Evolutionary conservation across 2,888 invertebrate species (phyloP), one percentile per base, ranked within the genome.

Genomic region (Amphipoea oculea): DNA sequence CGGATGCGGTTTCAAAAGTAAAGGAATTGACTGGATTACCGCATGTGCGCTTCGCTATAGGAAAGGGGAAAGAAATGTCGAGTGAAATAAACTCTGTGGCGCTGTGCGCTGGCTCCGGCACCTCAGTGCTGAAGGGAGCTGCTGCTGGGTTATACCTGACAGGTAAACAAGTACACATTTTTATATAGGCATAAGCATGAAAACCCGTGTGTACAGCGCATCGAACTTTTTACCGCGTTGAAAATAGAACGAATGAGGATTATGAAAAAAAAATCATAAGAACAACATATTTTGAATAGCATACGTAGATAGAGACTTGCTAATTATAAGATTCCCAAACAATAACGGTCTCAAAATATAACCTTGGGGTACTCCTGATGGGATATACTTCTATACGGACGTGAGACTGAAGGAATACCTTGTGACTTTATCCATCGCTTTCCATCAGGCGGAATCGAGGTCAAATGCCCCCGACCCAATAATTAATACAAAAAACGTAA

Each of bases 51-150:
- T 94, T 99, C 54, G 99, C 99, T 7, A 89, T 98, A 66, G 98
- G 97, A 9, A 95, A 90, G 86, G 94, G 93, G 9, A 94, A 92
- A 85, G 80, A 86, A 51, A 83, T 97, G 94, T 86, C 94, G 93
- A 96, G 97, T 62, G 86, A 90, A 12, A 97, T 98, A 4, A 92
- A 94, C 48, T 97, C 97, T 0, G 97, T 99, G 7, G 99, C 99
- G 0, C 95, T 99, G 2, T 99, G 99, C 93, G 99, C 99, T 51
- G 99, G 99, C 0, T 98, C 99, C 0, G 99, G 99, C 0, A 96
- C 97, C 11, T 98, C 98, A 0, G 97, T 99, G 3, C 95, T 99
- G 40, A 97, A 97, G 85, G 98, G 97, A 23, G 96, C 98, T 0
- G 80, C 94, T 36, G 99, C 98, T 4, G 99, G 99, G 95, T 96